Percentiles rank a stretch among this genome's conserved stretches.
Evolutionary conservation across 2,888 invertebrate genomes (phyloP).

Genomic region (Chrysolina americana): DNA sequence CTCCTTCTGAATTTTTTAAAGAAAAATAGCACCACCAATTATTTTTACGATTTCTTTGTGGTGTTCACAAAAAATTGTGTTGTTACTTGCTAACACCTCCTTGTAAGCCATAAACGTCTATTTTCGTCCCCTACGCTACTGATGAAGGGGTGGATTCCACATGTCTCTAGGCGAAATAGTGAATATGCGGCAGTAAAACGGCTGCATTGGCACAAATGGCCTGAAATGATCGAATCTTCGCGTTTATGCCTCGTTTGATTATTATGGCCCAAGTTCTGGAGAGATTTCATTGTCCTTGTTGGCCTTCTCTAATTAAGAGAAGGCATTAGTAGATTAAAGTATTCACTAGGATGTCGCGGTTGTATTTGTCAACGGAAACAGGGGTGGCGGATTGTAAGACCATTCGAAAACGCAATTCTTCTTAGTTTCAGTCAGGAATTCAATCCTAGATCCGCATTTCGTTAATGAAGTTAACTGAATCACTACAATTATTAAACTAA

Average conservation of each 20-base stretch:
- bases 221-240: constrained; percentile 66
- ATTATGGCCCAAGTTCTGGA: constrained; percentile 57
- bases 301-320: constrained; percentile 44
- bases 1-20: no score
- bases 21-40: no score
- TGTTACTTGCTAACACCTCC: no score
- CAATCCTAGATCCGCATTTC: no score
- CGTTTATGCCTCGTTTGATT: constrained; percentile 66
- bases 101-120: neutral
- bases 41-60: no score
- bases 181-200: constrained; percentile 60
- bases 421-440: no score
- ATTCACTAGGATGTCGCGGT: constrained; percentile 45
- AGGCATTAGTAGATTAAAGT: constrained; percentile 56
- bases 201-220: constrained; percentile 66
- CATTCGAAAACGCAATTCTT: no score
- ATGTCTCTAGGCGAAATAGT: constrained; percentile 25
- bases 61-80: no score
- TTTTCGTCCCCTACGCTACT: constrained; percentile 12
- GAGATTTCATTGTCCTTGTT: constrained; percentile 57
- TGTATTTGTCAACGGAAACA: constrained; percentile 38
- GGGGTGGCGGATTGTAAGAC: constrained; percentile 1
- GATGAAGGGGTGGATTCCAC: constrained; percentile 18
- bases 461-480: no score
- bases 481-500: no score